Base-by-base conservation (phyloP, 2,888 invertebrate genomes). In the Mesorhabditis sp. region DNA sequence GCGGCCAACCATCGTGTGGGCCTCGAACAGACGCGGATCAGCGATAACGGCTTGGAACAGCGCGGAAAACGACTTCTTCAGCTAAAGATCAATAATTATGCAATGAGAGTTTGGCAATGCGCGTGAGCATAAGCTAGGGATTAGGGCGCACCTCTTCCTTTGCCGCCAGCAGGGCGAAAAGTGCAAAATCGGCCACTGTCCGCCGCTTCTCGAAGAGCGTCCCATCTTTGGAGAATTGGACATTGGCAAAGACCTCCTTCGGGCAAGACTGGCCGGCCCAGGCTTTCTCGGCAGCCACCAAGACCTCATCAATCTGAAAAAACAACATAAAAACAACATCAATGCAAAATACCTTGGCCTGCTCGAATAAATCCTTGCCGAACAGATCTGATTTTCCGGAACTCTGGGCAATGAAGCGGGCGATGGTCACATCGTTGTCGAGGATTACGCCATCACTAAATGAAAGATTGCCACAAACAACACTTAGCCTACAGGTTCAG, bases 371-470 rank as follows among this genome's bases (percentile, higher is more conserved):
- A 4, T 61, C 68, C 15, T 71, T 69, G 62, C 82, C 82, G 5
- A 77, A 65, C 28, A 82, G 74, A n/a, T 75, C 72, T 13, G 70
- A 69, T 6, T 68, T 70, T 15, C 45, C 43, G 4, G 75, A 70
- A n/a, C 72, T 74, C 43, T 76, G 74, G 43, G 79, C 76, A 45
- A 82, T 70, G 62, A 79, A 70, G 7, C 77, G 70, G 7, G 82
- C 77, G 67, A 82, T 80, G 44, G 75, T 67, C 13, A 80, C 66
- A 50, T 82, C 82, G 67, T 76, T 80, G 5, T 69, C 66, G 5
- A 81, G 15, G 7, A 63, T 58, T 65, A 73, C 75, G 65, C 81
- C 81, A 62, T 81, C 82, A 28, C 82, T 82, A 67, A 63, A 80
- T 70, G 66, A 43, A 7, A 13, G 58, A 62, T 62, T 44, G 58